These are phyloP conservation scores for Anthonomus grandis DNA, from an alignment of 1,140 invertebrate species.

Conservation along the genomic window DNA sequence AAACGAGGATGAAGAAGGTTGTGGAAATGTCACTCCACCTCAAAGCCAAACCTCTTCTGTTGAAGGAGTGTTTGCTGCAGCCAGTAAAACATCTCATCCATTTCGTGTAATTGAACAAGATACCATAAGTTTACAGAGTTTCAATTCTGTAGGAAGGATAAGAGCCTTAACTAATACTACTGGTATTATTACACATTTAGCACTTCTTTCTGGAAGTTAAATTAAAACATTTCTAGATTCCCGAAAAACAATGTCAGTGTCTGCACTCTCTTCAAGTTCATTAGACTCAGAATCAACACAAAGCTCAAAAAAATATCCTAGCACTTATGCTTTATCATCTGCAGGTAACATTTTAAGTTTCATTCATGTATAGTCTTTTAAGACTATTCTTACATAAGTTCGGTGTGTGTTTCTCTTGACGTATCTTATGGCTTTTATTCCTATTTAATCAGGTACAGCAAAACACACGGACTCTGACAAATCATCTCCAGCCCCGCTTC, in stretches of 20 bases:
- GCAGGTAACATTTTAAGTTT: no score
- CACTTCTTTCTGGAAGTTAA: neutral
- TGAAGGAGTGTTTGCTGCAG: conserved; percentile 56
- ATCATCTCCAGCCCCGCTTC: conserved; percentile 47
- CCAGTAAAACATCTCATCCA: conserved; percentile 61
- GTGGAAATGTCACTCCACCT: conserved; percentile 61
- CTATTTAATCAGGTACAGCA: conserved; percentile 5
- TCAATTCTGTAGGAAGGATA: conserved; percentile 73
- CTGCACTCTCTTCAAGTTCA: conserved; percentile 45
- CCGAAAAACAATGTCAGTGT: conserved; percentile 35
- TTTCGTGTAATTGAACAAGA: conserved; percentile 82
- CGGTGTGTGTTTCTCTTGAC: no score
- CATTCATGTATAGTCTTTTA: no score
- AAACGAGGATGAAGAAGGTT: conserved; percentile 68
- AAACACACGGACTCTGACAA: conserved; percentile 15
- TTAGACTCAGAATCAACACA: conserved; percentile 44
- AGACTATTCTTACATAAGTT: no score
- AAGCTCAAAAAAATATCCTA: conserved; percentile 45
- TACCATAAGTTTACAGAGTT: conserved; percentile 79
- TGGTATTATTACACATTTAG: conserved; percentile 6
- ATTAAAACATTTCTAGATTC: conserved; percentile 13
- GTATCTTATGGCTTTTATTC: no score
- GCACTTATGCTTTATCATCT: conserved; percentile 39
- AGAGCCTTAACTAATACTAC: conserved; percentile 23
- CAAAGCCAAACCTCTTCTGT: conserved; percentile 76